phyloP scores from a whole-genome alignment of 2,888 invertebrate genomes.

The Hermodice carunculata region DNA sequence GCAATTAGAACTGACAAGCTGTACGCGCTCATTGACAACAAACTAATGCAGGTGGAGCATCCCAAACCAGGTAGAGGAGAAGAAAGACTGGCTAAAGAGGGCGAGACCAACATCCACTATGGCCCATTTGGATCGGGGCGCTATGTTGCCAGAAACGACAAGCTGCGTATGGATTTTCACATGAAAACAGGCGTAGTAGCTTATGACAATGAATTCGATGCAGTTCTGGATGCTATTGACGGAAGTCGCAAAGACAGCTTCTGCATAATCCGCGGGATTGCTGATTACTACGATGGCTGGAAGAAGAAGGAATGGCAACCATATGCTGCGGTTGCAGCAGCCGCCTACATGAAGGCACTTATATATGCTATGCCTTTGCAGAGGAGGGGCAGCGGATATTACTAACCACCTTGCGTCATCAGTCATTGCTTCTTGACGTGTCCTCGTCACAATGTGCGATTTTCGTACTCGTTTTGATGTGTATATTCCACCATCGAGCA shows the following conservation, averaged over 20 bases:
- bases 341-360: conserved; percentile 91
- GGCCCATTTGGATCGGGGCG: conserved; percentile 87
- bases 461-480: too few relatives aligned
- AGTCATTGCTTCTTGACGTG: too few relatives aligned
- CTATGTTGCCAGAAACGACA: conserved; percentile 83
- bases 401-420: too few relatives aligned
- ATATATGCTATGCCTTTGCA: conserved; percentile 10
- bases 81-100: conserved; percentile 16
- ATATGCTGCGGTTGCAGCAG: conserved; percentile 91
- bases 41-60: conserved; percentile 32
- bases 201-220: conserved; percentile 95
- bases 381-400: too few relatives aligned
- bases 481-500: too few relatives aligned
- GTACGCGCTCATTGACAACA: conserved; percentile 49
- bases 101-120: conserved; percentile 76
- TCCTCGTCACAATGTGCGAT: too few relatives aligned
- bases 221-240: conserved; percentile 87
- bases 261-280: conserved; percentile 80
- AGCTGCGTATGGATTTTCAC: conserved; percentile 88
- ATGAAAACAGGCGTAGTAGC: conserved; percentile 86
- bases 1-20: conserved; percentile 51
- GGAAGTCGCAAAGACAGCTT: conserved; percentile 87
- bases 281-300: conserved; percentile 95
- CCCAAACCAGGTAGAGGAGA: conserved; percentile 23
- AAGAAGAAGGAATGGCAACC: conserved; percentile 97